Conservation (phyloP, 2,888 invertebrate genomes). For the Spicauda simplicius region DNA sequence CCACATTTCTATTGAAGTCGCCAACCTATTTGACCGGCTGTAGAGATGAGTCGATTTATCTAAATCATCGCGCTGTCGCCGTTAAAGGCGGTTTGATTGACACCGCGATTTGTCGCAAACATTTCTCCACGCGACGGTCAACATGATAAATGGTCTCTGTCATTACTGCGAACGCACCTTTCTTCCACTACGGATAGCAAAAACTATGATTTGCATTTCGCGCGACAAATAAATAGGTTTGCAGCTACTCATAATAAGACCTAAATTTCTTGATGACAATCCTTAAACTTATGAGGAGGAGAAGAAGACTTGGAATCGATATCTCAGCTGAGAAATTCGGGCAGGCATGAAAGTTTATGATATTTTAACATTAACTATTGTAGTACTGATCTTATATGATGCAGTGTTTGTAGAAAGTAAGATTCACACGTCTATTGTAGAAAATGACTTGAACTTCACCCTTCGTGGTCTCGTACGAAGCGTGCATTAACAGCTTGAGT, state of each 20-base stretch:
- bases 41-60: conserved; percentile 21
- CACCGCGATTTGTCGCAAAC: conserved; percentile 39
- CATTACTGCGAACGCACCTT: conserved; percentile 11
- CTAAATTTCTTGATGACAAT: neutral
- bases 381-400: neutral
- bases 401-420: conserved; percentile 11
- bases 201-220: conserved; percentile 6
- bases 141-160: conserved; percentile 19
- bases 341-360: neutral
- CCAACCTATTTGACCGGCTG: conserved; percentile 9
- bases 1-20: conserved; percentile 1
- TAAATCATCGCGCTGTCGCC: conserved; percentile 29
- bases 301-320: too few relatives aligned
- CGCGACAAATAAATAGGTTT: too few relatives aligned
- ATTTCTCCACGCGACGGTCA: conserved; percentile 12
- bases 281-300: neutral
- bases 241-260: too few relatives aligned
- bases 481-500: conserved; percentile 26
- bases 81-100: conserved; percentile 34
- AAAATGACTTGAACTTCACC: conserved; percentile 18
- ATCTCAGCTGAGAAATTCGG: neutral
- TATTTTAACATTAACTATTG: too few relatives aligned
- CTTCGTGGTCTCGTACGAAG: conserved; percentile 14
- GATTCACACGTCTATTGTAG: conserved; percentile 7
- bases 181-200: neutral